Conservation (phyloP, 2,797 vertebrate species). For the Bovichtus variegatus region DNA sequence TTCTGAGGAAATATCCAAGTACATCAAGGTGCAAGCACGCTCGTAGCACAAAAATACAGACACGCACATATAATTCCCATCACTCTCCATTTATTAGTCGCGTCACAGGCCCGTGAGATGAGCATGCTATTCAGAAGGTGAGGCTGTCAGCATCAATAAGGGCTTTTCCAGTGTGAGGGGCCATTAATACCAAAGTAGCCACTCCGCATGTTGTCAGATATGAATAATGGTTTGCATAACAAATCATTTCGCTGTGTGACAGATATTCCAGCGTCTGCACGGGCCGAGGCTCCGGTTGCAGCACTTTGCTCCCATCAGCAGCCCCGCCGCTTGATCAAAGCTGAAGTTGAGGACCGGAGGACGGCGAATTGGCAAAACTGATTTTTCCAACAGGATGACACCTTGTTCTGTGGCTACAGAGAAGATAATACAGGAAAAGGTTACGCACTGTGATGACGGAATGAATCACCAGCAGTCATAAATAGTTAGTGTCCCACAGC, state of each 20-base stretch:
- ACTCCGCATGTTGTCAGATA: slow-evolving; percentile 79
- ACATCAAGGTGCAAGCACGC: neutral
- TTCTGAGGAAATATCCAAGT: neutral
- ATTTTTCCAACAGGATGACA: slow-evolving; percentile 62
- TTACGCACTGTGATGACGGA: slow-evolving; percentile 34
- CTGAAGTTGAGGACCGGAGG: slow-evolving; percentile 65
- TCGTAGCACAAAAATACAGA: neutral
- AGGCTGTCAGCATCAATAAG: slow-evolving; percentile 86
- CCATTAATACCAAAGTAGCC: slow-evolving; percentile 84
- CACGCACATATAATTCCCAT: slow-evolving; percentile 34
- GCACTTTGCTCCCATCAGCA: slow-evolving; percentile 69
- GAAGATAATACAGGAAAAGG: slow-evolving; percentile 59
- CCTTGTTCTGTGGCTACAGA: slow-evolving; percentile 57
- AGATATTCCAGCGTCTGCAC: slow-evolving; percentile 61
- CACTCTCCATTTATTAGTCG: slow-evolving; percentile 68
- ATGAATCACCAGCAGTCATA: slow-evolving; percentile 67
- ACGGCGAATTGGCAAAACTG: slow-evolving; percentile 63
- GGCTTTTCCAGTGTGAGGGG: slow-evolving; percentile 66
- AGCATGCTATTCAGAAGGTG: slow-evolving; percentile 70
- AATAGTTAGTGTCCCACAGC: slow-evolving; percentile 70
- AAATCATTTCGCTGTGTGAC: slow-evolving; percentile 80
- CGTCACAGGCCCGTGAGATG: slow-evolving; percentile 58
- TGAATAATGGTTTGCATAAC: slow-evolving; percentile 85
- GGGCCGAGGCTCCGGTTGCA: slow-evolving; percentile 45
- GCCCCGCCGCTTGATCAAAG: slow-evolving; percentile 66